These are phyloP conservation scores for Aramus guarauna DNA, from an alignment of 2,113 vertebrate genomes.

Conservation along the genomic window DNA sequence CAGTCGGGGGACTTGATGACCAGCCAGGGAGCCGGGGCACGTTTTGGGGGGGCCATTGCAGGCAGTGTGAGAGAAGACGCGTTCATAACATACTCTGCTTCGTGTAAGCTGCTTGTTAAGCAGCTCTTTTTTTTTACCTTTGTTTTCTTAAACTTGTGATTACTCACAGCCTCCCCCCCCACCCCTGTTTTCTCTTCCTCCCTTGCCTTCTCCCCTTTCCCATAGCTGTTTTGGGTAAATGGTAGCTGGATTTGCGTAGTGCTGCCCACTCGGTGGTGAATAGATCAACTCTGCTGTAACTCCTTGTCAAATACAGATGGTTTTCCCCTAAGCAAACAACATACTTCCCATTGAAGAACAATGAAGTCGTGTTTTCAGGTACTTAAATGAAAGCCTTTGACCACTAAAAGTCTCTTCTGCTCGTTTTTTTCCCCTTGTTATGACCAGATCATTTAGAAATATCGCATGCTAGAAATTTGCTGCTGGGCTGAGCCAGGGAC, in stretches of 20 bases:
- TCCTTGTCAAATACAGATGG: not conserved
- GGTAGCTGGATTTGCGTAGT: not conserved
- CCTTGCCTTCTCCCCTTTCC: constrained; percentile 1
- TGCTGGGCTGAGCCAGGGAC: not conserved
- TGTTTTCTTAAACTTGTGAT: constrained; percentile 33
- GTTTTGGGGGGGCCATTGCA: not conserved
- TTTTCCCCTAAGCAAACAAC: not conserved
- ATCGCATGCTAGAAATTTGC: not conserved
- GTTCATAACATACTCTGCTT: not conserved
- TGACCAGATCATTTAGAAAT: not conserved
- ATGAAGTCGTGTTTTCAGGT: not conserved
- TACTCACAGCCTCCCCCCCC: not conserved
- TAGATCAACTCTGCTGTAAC: not conserved
- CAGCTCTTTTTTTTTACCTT: not conserved
- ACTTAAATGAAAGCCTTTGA: not conserved
- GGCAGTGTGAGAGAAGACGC: not conserved
- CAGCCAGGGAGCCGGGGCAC: not conserved
- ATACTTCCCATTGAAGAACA: not conserved
- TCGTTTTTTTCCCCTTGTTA: not conserved
- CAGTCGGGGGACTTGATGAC: not conserved
- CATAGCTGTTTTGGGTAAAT: not conserved
- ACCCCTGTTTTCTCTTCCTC: constrained; percentile 1
- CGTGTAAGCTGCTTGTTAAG: not conserved
- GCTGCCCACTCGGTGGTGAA: not conserved
- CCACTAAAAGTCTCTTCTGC: not conserved